These are phyloP conservation scores for Aeoliscus strigatus DNA, from an alignment of 2,797 vertebrate genomes.

Conservation along the genomic window DNA sequence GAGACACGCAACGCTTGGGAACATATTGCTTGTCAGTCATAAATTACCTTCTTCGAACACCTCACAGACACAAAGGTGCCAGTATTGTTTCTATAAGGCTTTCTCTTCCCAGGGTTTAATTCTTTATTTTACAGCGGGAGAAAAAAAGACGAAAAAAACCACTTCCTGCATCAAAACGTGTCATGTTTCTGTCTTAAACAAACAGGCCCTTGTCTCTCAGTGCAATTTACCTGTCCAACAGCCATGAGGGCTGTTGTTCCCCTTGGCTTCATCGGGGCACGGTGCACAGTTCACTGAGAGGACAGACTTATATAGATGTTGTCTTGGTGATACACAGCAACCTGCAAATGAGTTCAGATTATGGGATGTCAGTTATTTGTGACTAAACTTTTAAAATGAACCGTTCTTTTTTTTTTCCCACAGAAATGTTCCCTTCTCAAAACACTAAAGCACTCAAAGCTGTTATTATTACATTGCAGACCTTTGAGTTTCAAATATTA, in stretches of 20 bases:
- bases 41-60: conserved; percentile 55
- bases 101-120: conserved; percentile 60
- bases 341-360: conserved; percentile 46
- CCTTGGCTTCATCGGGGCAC: conserved; percentile 62
- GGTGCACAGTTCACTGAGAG: conserved; percentile 73
- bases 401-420: too few species aligned
- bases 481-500: too few species aligned
- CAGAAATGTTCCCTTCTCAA: too few species aligned
- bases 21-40: conserved; percentile 64
- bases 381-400: too few species aligned
- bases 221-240: conserved; percentile 67
- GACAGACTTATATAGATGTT: conserved; percentile 73
- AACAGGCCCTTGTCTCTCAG: conserved; percentile 51
- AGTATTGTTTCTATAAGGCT: conserved; percentile 64
- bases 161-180: conserved; percentile 68
- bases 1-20: conserved; percentile 51
- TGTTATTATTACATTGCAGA: too few species aligned
- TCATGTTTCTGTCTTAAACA: conserved; percentile 68
- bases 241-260: conserved; percentile 69
- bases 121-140: conserved; percentile 66
- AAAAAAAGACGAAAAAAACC: conserved; percentile 20
- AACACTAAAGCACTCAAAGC: too few species aligned
- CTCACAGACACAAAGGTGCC: conserved; percentile 75
- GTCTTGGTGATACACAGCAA: conserved; percentile 58
- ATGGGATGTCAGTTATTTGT: conserved; percentile 56